A percentile compares a stretch with the other conserved stretches of the same genome.
Conservation (phyloP, 2,888 invertebrate genomes). For the Formica aserva region DNA sequence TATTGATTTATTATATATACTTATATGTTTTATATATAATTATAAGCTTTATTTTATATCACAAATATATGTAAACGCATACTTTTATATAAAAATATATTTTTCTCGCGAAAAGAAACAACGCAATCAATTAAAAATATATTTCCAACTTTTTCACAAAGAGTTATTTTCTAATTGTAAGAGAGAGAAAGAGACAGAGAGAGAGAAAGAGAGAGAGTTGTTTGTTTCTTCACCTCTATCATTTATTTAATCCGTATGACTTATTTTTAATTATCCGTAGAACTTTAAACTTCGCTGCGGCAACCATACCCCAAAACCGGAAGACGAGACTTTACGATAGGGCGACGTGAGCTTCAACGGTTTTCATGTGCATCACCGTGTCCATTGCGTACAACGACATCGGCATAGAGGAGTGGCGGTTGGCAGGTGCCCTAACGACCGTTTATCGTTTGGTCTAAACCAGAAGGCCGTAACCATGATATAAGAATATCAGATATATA, state of each 20-base stretch:
- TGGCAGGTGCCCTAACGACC: conserved; percentile 74
- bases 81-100: not conserved
- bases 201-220: not conserved
- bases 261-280: not conserved
- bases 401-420: conserved; percentile 75
- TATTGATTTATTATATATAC: not conserved
- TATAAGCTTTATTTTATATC: not conserved
- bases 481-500: conserved; percentile 16
- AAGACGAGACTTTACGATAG: conserved; percentile 20
- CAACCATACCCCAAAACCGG: not conserved
- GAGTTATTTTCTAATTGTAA: not conserved
- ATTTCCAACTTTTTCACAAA: not conserved
- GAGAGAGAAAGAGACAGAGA: too few species aligned
- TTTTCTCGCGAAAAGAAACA: not conserved
- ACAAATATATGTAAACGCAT: not conserved
- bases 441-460: conserved; percentile 62
- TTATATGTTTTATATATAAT: not conserved
- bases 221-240: not conserved
- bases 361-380: conserved; percentile 69
- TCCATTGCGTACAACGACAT: conserved; percentile 64
- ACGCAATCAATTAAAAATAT: too few species aligned
- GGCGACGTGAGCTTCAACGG: conserved; percentile 56
- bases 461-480: conserved; percentile 64
- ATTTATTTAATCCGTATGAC: not conserved
- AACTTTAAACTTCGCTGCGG: not conserved